phyloP scores from a whole-genome alignment of 2,797 vertebrate genomes.

The Tragopan temminckii region DNA sequence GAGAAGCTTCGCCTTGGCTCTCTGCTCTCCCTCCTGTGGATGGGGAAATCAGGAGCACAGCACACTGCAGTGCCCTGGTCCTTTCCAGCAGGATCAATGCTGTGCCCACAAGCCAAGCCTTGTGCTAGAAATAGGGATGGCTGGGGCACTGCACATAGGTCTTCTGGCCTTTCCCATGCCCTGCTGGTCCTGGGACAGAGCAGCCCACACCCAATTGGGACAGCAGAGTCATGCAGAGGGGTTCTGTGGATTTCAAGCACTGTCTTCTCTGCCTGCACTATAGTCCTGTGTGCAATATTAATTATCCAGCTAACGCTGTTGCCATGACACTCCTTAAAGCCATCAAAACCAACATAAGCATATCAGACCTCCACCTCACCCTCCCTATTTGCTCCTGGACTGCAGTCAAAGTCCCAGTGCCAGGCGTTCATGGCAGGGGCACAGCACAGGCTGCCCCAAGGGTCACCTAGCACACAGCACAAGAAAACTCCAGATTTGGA shows the following conservation, averaged over 20 bases:
- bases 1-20: background rate
- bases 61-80: background rate
- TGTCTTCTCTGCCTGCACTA: background rate
- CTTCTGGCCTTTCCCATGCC: conserved; percentile 53
- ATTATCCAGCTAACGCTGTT: conserved; percentile 56
- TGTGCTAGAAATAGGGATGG: background rate
- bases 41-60: background rate
- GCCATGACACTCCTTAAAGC: conserved; percentile 55
- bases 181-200: background rate
- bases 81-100: accelerated
- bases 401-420: background rate
- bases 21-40: background rate
- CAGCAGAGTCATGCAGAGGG: background rate
- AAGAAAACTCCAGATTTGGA: conserved; percentile 1
- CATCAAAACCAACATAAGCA: conserved; percentile 30
- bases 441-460: accelerated
- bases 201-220: background rate
- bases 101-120: background rate
- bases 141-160: background rate
- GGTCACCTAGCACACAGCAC: background rate
- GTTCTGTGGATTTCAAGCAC: background rate
- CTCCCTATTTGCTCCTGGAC: background rate
- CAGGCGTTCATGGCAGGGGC: accelerated
- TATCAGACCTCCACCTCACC: background rate
- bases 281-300: conserved; percentile 42